phyloP scores from a whole-genome alignment of 2,113 vertebrate species.

The Aspiorhynchus laticeps region DNA sequence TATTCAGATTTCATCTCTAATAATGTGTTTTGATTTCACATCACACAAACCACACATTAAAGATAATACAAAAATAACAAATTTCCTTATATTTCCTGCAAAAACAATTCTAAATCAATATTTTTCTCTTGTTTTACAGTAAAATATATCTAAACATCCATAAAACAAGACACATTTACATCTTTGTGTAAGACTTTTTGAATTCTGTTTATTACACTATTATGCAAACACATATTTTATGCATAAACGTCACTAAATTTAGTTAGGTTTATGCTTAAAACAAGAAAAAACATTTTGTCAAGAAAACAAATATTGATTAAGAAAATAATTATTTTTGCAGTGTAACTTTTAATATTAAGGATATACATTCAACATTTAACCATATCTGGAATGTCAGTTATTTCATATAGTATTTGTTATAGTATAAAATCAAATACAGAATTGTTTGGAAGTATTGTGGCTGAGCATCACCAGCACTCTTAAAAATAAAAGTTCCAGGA shows the following conservation, averaged over 20 bases:
- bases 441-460: neutral
- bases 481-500: neutral
- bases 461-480: neutral
- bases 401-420: slow-evolving; percentile 10
- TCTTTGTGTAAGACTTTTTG: neutral
- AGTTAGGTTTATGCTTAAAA: neutral
- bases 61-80: slow-evolving; percentile 31
- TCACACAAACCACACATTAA: slow-evolving; percentile 32
- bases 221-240: neutral
- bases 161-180: neutral
- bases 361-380: slow-evolving; percentile 30
- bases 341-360: slow-evolving; percentile 13
- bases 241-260: neutral
- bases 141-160: neutral
- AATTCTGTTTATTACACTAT: neutral
- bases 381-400: slow-evolving; percentile 46
- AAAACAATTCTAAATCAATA: neutral
- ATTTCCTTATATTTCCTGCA: slow-evolving; percentile 20
- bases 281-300: neutral
- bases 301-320: neutral
- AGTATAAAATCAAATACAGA: slow-evolving; percentile 4
- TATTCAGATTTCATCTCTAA: slow-evolving; percentile 21
- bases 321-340: neutral
- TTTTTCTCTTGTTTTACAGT: neutral
- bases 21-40: slow-evolving; percentile 20